A percentile compares a stretch with the other conserved stretches of the same genome.
phyloP scores from a whole-genome alignment of 2,113 vertebrate species.

The Alligator sinensis region DNA sequence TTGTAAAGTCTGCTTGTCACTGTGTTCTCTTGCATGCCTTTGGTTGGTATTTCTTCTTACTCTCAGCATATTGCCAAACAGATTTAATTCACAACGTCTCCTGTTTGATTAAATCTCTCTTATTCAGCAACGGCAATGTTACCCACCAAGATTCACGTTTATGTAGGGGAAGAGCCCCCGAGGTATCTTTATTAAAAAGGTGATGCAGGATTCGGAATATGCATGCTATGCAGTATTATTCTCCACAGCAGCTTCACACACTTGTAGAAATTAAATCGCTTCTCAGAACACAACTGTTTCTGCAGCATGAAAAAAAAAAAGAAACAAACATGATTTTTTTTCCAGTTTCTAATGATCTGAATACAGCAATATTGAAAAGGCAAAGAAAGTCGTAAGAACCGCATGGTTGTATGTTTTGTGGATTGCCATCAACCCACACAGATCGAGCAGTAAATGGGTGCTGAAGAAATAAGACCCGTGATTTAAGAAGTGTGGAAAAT shows the following conservation, averaged over 20 bases:
- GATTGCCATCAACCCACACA: accelerated
- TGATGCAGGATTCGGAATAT: not conserved
- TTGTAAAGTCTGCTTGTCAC: not conserved
- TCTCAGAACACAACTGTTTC: not conserved
- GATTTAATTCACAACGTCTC: not conserved
- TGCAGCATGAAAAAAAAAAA: accelerated
- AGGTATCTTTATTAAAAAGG: not conserved
- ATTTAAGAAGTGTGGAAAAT: not conserved
- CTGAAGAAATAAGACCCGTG: not conserved
- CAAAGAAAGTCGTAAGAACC: accelerated
- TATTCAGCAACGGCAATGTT: accelerated
- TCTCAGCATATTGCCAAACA: not conserved
- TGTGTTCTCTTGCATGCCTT: not conserved
- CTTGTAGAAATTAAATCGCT: not conserved
- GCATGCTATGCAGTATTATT: not conserved
- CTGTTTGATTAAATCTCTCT: not conserved
- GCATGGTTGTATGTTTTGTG: accelerated
- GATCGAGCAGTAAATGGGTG: accelerated
- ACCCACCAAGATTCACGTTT: not conserved
- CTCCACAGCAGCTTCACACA: accelerated
- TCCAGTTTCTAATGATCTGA: accelerated
- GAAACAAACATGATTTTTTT: not conserved
- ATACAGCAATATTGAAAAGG: not conserved
- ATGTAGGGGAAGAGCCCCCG: not conserved
- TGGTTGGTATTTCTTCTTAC: not conserved